phyloP scores from a whole-genome alignment of 2,888 invertebrate genomes.

The Scelioninae gen. 1 region DNA sequence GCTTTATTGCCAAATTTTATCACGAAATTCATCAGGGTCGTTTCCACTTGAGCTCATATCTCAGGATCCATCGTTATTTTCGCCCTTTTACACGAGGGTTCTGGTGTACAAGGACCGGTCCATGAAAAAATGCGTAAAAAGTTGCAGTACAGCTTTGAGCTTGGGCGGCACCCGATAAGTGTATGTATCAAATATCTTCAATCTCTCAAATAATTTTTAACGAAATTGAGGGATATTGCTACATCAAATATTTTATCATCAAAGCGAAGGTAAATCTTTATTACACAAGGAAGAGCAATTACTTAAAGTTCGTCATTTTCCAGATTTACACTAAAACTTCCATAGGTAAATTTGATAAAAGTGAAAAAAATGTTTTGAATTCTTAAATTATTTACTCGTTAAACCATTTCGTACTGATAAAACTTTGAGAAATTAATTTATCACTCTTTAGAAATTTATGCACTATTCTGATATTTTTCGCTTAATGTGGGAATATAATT shows the following conservation, averaged over 20 bases:
- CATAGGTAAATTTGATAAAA: too few species aligned
- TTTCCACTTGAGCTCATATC: slow-evolving; percentile 53
- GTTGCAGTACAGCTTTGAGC: slow-evolving; percentile 31
- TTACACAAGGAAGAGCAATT: slow-evolving; percentile 49
- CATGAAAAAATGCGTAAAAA: slow-evolving; percentile 57
- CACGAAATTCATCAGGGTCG: slow-evolving; percentile 65
- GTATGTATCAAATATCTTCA: slow-evolving; percentile 58
- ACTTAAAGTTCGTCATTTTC: too few species aligned
- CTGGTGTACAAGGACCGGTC: slow-evolving; percentile 57
- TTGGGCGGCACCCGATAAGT: slow-evolving; percentile 34
- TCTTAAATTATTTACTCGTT: too few species aligned
- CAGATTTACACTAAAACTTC: too few species aligned
- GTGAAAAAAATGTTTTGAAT: too few species aligned
- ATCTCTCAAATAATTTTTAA: slow-evolving; percentile 56
- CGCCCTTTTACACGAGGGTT: slow-evolving; percentile 48
- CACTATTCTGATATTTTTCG: neutral
- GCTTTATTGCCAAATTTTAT: slow-evolving; percentile 63
- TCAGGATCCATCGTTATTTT: slow-evolving; percentile 61
- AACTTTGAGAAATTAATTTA: neutral
- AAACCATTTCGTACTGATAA: too few species aligned
- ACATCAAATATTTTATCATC: slow-evolving; percentile 47
- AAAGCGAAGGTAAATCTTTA: slow-evolving; percentile 28
- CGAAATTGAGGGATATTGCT: slow-evolving; percentile 53
- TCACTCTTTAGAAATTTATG: neutral
- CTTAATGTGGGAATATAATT: neutral